These are phyloP conservation scores for Zelostemma sp. DNA, from an alignment of 1,140 invertebrate genomes.

Conservation along the genomic window DNA sequence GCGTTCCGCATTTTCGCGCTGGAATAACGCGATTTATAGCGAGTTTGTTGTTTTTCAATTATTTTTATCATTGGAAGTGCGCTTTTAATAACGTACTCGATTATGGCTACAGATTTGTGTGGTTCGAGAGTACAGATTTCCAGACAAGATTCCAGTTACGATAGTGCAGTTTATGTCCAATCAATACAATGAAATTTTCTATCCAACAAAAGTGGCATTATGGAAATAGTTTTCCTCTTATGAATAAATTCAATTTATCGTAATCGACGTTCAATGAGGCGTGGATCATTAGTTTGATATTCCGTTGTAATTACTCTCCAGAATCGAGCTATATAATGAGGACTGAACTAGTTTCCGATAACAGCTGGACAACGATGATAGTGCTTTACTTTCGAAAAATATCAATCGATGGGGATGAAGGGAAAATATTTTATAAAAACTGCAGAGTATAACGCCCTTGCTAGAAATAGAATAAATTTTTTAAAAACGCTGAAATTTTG, in stretches of 20 bases:
- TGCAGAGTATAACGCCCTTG: no score
- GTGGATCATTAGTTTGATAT: background rate
- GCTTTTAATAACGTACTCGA: conserved; percentile 1
- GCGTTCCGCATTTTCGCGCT: background rate
- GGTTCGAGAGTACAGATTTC: background rate
- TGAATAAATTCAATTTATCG: background rate
- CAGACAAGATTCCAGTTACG: background rate
- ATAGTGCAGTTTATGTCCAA: background rate
- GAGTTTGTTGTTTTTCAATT: background rate
- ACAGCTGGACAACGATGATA: background rate
- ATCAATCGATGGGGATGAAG: background rate
- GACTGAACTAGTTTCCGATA: background rate
- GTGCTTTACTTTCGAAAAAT: background rate
- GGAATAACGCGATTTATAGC: background rate
- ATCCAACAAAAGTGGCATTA: no score
- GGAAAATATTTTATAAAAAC: no score
- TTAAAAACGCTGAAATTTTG: no score
- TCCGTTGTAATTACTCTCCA: background rate
- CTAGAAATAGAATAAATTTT: no score
- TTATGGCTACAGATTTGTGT: background rate
- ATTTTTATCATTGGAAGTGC: background rate
- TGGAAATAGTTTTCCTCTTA: no score
- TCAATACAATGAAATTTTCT: conserved; percentile 1
- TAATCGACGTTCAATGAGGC: background rate
- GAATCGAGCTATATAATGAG: background rate